phyloP scores from a whole-genome alignment of 1,140 invertebrate species.

The Conopomorpha cramerella region DNA sequence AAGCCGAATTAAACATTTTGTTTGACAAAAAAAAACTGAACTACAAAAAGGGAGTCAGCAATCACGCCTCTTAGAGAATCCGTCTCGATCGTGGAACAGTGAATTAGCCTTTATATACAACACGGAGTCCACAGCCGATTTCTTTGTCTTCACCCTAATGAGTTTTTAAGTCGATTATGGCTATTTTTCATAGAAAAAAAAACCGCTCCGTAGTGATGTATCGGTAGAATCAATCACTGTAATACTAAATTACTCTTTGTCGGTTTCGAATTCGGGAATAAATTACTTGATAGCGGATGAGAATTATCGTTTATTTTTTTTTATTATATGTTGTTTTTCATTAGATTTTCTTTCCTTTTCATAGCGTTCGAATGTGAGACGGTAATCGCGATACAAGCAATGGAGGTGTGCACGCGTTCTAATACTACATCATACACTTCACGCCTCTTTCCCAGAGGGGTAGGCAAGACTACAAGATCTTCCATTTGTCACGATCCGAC shows the following conservation, averaged over 20 bases:
- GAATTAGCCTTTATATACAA: constrained; percentile 53
- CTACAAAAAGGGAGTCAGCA: constrained; percentile 35
- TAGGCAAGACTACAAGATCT: no score
- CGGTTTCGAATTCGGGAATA: constrained; percentile 14
- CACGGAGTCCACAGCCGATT: constrained; percentile 38
- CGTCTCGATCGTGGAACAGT: constrained; percentile 46
- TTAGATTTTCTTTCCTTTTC: no score
- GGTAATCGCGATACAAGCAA: no score
- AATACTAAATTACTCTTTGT: constrained; percentile 37
- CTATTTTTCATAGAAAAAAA: constrained; percentile 60
- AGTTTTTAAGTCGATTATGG: constrained; percentile 61
- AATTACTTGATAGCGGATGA: constrained; percentile 11
- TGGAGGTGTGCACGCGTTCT: no score
- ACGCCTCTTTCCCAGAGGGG: no score
- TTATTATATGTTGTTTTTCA: not conserved
- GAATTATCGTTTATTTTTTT: constrained; percentile 1
- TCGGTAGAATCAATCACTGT: constrained; percentile 53
- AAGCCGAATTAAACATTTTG: no score
- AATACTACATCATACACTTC: no score
- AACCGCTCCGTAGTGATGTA: constrained; percentile 55
- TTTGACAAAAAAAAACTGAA: no score
- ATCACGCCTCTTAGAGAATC: constrained; percentile 36
- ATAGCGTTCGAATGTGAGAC: no score
- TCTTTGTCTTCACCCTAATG: constrained; percentile 55
- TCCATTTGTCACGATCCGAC: no score